Percentiles rank a stretch among this genome's conserved stretches.
phyloP scores from a whole-genome alignment of 2,888 invertebrate species.

The Drosophila percnosoma region DNA sequence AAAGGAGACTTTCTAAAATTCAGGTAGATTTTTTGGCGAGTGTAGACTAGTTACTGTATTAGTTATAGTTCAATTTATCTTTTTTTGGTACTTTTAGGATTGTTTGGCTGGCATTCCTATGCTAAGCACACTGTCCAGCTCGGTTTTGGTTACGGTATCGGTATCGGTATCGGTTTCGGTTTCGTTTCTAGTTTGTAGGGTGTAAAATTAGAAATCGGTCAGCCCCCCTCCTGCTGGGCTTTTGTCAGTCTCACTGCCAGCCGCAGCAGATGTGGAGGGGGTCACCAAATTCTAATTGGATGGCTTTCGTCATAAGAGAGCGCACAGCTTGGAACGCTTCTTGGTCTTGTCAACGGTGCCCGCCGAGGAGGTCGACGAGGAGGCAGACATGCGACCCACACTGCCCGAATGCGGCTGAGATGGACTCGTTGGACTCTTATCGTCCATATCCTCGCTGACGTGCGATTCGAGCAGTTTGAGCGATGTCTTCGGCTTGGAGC shows the following conservation, averaged over 20 bases:
- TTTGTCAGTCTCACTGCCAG: conserved; percentile 70
- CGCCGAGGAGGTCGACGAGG: conserved; percentile 80
- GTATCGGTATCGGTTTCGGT: neutral
- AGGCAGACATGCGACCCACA: conserved; percentile 81
- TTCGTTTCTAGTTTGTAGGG: neutral
- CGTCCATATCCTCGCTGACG: conserved; percentile 82
- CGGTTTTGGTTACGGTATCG: neutral
- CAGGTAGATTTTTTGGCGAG: neutral
- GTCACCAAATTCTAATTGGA: conserved; percentile 84
- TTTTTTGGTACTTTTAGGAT: conserved; percentile 20
- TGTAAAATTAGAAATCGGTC: conserved; percentile 81
- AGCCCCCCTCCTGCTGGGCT: conserved; percentile 69
- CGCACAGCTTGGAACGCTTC: conserved; percentile 85
- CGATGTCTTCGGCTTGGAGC: conserved; percentile 83
- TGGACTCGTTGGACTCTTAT: conserved; percentile 84
- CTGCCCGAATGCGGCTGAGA: conserved; percentile 73
- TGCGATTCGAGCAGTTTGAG: conserved; percentile 82
- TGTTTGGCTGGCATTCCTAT: conserved; percentile 24
- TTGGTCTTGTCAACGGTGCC: conserved; percentile 83
- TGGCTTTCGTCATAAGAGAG: conserved; percentile 85
- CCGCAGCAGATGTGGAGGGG: conserved; percentile 64
- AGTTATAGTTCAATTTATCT: neutral
- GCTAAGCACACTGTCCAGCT: conserved; percentile 35
- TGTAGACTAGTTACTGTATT: neutral
- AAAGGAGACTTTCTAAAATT: neutral